A percentile compares a stretch with the other conserved stretches of the same genome.
Conservation (phyloP, 2,888 invertebrate species). For the Eupeodes luniger region DNA sequence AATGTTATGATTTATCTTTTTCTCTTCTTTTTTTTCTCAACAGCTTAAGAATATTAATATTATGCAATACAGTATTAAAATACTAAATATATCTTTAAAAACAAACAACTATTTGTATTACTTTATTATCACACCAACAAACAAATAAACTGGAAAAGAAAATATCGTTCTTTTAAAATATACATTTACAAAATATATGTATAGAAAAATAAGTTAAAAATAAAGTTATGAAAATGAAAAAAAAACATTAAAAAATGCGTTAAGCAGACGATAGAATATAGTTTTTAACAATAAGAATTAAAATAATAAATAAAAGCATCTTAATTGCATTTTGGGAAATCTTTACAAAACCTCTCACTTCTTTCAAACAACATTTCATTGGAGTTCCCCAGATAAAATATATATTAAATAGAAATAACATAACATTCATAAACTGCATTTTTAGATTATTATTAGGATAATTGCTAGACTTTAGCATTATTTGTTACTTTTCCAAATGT, state of each 20-base stretch:
- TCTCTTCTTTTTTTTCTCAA: constrained; percentile 73
- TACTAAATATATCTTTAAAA: constrained; percentile 44
- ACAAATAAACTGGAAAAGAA: constrained; percentile 38
- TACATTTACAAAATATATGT: constrained; percentile 63
- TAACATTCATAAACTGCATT: constrained; percentile 28
- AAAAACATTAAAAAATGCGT: constrained; percentile 16
- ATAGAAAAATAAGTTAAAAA: constrained; percentile 52
- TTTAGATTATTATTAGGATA: constrained; percentile 28
- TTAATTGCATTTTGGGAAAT: constrained; percentile 49
- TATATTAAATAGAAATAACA: constrained; percentile 5
- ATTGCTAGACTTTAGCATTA: constrained; percentile 24
- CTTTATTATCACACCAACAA: constrained; percentile 54
- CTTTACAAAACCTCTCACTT: constrained; percentile 33
- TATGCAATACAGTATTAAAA: constrained; percentile 51
- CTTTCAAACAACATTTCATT: constrained; percentile 46
- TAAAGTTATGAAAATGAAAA: constrained; percentile 3
- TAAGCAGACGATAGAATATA: constrained; percentile 32
- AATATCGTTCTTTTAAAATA: constrained; percentile 56
- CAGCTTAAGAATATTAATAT: constrained; percentile 66
- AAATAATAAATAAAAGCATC: constrained; percentile 31
- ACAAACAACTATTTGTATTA: constrained; percentile 62
- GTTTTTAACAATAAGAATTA: constrained; percentile 42
- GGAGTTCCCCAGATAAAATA: constrained; percentile 23
- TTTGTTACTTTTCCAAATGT: constrained; percentile 27
- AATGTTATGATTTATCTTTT: constrained; percentile 67